phyloP scores from a whole-genome alignment of 1,140 invertebrate species.

The Oreohelix idahoensis region DNA sequence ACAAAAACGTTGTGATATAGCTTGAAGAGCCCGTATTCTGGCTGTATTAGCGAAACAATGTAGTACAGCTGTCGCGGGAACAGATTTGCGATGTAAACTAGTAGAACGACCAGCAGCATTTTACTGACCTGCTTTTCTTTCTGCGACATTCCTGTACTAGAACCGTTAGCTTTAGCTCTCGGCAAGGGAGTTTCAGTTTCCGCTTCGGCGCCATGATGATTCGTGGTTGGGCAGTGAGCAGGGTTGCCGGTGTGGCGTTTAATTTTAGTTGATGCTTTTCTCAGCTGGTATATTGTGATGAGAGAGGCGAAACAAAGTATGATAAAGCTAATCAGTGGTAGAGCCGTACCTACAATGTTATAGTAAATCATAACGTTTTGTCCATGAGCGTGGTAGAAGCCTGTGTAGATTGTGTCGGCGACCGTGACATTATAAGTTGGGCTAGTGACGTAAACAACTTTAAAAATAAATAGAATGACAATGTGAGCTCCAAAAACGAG shows the following conservation, averaged over 20 bases:
- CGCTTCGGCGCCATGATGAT: neutral
- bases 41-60: neutral
- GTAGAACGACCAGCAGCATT: neutral
- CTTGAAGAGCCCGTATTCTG: neutral
- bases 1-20: neutral
- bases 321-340: neutral
- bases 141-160: neutral
- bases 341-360: neutral
- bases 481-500: neutral
- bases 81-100: neutral
- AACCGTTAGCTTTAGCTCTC: neutral
- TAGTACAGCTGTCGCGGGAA: neutral
- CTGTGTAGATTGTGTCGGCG: neutral
- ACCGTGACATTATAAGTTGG: neutral
- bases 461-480: neutral
- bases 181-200: neutral
- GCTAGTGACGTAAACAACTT: neutral
- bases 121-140: conserved; percentile 5
- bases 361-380: neutral
- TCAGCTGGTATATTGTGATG: neutral
- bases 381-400: neutral
- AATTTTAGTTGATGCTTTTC: neutral
- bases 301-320: neutral
- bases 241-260: neutral
- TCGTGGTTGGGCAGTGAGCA: neutral